These are phyloP conservation scores for Mycetomoellerius zeteki DNA, from an alignment of 1,140 invertebrate species.

Conservation along the genomic window DNA sequence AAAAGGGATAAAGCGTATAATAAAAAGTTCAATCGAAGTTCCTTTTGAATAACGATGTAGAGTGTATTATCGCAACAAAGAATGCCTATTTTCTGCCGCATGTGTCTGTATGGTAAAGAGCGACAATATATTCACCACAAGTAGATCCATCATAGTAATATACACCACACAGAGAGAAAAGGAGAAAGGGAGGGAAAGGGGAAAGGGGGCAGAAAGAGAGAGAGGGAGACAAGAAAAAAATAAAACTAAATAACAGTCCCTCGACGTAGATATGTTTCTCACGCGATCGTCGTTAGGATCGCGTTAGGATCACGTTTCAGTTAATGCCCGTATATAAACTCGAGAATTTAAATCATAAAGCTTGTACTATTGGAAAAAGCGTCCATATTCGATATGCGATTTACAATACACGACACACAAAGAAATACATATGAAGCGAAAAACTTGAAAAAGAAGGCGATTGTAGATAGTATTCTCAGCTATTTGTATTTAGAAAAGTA, in stretches of 20 bases:
- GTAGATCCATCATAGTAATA: constrained; percentile 68
- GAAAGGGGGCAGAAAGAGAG: too few species aligned
- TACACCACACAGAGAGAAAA: constrained; percentile 13
- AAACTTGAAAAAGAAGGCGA: not conserved
- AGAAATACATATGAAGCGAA: not conserved
- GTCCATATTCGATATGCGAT: not conserved
- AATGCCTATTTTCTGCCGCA: constrained; percentile 80
- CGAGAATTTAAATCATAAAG: constrained; percentile 63
- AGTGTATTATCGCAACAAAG: constrained; percentile 73
- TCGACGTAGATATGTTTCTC: constrained; percentile 54
- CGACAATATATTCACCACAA: constrained; percentile 77
- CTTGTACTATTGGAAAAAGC: constrained; percentile 51
- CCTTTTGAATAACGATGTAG: constrained; percentile 81
- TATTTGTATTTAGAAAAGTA: constrained; percentile 59
- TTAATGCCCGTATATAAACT: constrained; percentile 4
- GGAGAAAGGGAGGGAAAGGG: not conserved
- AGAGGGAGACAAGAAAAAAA: not conserved
- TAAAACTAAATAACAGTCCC: constrained; percentile 47
- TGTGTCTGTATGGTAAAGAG: constrained; percentile 78
- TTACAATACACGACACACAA: not conserved
- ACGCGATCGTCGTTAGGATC: constrained; percentile 60
- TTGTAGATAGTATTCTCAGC: constrained; percentile 52
- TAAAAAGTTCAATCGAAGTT: constrained; percentile 81
- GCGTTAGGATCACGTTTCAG: constrained; percentile 34
- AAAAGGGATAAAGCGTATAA: constrained; percentile 67